Base-by-base conservation (phyloP, 2,888 invertebrate species). In the Amphipoea oculea region DNA sequence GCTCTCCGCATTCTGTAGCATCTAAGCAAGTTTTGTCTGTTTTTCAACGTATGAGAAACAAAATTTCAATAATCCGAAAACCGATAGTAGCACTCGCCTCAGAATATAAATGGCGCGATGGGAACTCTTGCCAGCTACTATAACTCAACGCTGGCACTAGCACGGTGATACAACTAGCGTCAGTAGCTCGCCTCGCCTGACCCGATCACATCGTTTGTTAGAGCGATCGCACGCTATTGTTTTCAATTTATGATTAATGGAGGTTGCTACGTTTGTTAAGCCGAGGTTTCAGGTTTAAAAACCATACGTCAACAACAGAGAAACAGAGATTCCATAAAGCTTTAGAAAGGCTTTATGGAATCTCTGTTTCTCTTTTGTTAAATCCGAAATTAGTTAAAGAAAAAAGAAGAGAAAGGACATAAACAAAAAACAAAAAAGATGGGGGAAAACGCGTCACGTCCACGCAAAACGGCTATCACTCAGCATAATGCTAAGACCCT, bases 71-170 rank as follows among this genome's bases (percentile, higher is more conserved):
- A 42, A 60, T 3, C 0, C 40, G 78, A 71, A 72, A 83, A 76
- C 79, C 67, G 2, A 65, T 78, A 51, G 79, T 84, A 77, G 45
- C 23, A 5, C 51, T 17, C 51, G 40, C 1, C 23, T 66, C 5
- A 23, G 48, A 71, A 84, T 84, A 87, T 81, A 84, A 88, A 87
- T 86, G 79, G 84, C 42, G 70, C 23, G 77, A 81, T 62, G 80
- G 76, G 78, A 78, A 79, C 77, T 78, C 69, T 76, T 54, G 86
- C 86, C 76, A 77, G 88, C 66, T 17, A 72, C 78, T 14, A 87
- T 87, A 84, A 88, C 79, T 87, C 87, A 85, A 6, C 69, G 23
- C 62, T 69, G 69, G 77, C 82, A 63, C 82, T 82, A 48, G 80
- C 76, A 14, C 60, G 65, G 82, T 73, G 81, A 81, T 85, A 83